Percentiles rank a stretch among this genome's conserved stretches.
phyloP scores from a whole-genome alignment of 2,888 invertebrate genomes.

The Acanthosepion esculentum region DNA sequence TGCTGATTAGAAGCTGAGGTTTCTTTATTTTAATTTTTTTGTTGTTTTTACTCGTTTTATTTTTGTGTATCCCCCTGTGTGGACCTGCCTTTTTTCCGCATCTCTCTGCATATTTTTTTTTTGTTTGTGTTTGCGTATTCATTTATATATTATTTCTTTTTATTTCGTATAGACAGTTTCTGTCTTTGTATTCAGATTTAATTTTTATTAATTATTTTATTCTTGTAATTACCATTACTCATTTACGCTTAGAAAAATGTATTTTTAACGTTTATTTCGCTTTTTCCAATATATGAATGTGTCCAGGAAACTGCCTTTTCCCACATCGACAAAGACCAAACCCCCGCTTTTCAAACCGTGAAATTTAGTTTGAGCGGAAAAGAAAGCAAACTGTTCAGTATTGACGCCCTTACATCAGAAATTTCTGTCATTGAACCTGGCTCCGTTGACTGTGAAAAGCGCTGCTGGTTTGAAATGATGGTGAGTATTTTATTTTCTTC shows the following conservation, averaged over 20 bases:
- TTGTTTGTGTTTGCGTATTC: no score
- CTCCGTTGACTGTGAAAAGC: conserved; percentile 51
- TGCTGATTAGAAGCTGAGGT: no score
- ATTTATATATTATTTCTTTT: no score
- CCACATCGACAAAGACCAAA: not conserved
- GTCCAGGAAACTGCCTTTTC: not conserved
- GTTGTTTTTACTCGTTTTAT: no score
- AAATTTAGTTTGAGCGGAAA: conserved; percentile 50
- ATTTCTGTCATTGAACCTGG: conserved; percentile 49
- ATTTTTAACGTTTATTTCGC: not conserved
- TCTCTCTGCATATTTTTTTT: no score
- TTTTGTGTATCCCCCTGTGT: no score
- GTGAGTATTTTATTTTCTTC: conserved; percentile 39
- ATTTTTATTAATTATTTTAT: not conserved
- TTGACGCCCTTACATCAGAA: conserved; percentile 49
- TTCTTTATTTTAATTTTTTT: no score
- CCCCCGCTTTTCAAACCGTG: conserved; percentile 48
- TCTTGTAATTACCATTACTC: not conserved
- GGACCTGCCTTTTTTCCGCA: no score
- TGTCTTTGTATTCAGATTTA: not conserved
- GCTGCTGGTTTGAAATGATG: conserved; percentile 48
- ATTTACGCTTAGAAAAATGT: not conserved
- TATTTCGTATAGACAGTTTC: no score
- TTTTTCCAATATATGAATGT: not conserved
- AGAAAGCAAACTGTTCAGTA: conserved; percentile 50